These are phyloP conservation scores for Neopipo cinnamomea DNA, from an alignment of 2,113 vertebrate species.

Conservation along the genomic window DNA sequence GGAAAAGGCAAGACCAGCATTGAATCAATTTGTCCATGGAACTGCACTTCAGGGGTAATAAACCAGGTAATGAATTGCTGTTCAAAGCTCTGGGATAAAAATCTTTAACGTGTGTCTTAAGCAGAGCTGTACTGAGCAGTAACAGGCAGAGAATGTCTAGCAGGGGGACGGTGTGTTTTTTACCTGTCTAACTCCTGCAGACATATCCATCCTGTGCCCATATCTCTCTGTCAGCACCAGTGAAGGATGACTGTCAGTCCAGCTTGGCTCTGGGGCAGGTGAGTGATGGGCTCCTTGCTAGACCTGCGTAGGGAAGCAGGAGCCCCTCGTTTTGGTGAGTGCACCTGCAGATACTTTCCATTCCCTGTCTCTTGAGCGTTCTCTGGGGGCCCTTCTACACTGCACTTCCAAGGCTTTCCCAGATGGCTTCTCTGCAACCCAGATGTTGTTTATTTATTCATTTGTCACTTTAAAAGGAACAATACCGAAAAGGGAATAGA, in stretches of 20 bases:
- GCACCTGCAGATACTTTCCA: neutral
- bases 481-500: neutral
- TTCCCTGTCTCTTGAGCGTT: neutral
- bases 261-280: neutral
- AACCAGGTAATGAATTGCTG: neutral
- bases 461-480: slow-evolving; percentile 13
- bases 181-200: neutral
- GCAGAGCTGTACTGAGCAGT: neutral
- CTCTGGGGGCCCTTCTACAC: neutral
- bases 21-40: neutral
- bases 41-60: neutral
- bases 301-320: rapidly evolving
- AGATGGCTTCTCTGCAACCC: slow-evolving; percentile 35
- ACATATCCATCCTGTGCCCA: neutral
- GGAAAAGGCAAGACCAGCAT: neutral
- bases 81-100: neutral
- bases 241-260: neutral
- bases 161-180: neutral
- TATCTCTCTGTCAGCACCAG: neutral
- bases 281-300: neutral
- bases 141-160: neutral
- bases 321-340: neutral
- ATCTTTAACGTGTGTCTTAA: neutral
- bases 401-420: slow-evolving; percentile 12
- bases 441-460: slow-evolving; percentile 54